Evolutionary conservation across 2,113 vertebrate species (phyloP), one percentile per base, ranked within the genome.

Genomic region (Balaeniceps rex): DNA sequence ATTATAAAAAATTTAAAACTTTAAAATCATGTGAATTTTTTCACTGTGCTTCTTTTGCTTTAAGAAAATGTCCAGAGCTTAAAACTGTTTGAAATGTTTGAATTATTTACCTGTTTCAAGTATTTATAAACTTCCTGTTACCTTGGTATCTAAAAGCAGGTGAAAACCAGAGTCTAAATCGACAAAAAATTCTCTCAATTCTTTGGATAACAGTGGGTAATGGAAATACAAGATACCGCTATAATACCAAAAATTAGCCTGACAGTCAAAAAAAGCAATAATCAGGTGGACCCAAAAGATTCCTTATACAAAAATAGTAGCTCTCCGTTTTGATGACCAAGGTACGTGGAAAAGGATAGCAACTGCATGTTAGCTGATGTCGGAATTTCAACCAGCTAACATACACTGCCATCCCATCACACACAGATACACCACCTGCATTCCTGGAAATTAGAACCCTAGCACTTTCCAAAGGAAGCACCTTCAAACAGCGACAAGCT

Each of bases 321-420:
- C 9, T 66, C 29, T n/a, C 63, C 72, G 12, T 66, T 58, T 65
- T 29, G 92, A 63, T 65, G 97, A 60, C 58, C 52, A 88, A 40
- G 40, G 76, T 85, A 74, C 51, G 88, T 98, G 98, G 74, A 97
- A 96, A 95, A 96, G 94, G 97, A 93, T 7, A 96, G 98, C 98
- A 98, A 80, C 24, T 96, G 98, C 97, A 84, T 95, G 98, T 98
- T 94, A 98, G 98, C 99, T 98, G 98, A 94, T 97, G 95, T 95
- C 97, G 78, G 17, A 90, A 87, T 85, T 92, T 58, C 97, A 98
- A 97, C 98, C 99, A 99, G 99, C 99, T 99, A 99, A 99, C 98
- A 98, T 98, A 98, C 99, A 99, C 99, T 99, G 99, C 99, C 99
- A 91, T 85, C 98, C 96, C 94, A 94, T 98, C 98, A 96, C 98